phyloP scores from a whole-genome alignment of 2,113 vertebrate species.

The Sigmodon hispidus region DNA sequence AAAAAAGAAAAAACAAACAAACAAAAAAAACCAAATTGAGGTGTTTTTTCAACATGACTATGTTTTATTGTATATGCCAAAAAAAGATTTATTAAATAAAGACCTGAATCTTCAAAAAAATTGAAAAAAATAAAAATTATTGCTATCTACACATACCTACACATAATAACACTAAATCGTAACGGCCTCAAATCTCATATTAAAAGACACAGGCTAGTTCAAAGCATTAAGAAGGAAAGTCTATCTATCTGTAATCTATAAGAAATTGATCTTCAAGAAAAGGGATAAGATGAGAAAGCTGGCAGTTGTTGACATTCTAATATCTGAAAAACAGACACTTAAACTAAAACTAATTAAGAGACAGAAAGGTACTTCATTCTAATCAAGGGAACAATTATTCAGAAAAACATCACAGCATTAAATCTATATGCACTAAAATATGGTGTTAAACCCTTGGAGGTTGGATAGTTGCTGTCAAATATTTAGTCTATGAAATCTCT shows the following conservation, averaged over 20 bases:
- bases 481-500: neutral
- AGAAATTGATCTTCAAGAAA: neutral
- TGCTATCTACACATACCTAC: neutral
- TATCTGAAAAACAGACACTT: neutral
- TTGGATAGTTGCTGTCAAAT: neutral
- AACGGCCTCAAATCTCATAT: neutral
- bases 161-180: neutral
- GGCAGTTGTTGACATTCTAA: neutral
- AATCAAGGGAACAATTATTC: neutral
- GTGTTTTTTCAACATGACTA: no score
- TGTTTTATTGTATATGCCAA: no score
- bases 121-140: neutral
- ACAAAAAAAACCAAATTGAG: no score
- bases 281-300: neutral
- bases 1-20: no score
- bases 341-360: neutral
- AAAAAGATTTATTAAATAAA: no score
- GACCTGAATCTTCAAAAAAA: no score
- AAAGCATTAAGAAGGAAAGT: neutral
- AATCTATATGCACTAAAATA: neutral
- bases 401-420: neutral
- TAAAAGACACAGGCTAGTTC: neutral
- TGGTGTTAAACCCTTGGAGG: neutral
- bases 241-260: no score
- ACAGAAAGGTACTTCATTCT: neutral